A percentile compares a stretch with the other conserved stretches of the same genome.
These are phyloP conservation scores for Brachionus manjavacas DNA, from an alignment of 1,140 invertebrate genomes.

Conservation along the genomic window DNA sequence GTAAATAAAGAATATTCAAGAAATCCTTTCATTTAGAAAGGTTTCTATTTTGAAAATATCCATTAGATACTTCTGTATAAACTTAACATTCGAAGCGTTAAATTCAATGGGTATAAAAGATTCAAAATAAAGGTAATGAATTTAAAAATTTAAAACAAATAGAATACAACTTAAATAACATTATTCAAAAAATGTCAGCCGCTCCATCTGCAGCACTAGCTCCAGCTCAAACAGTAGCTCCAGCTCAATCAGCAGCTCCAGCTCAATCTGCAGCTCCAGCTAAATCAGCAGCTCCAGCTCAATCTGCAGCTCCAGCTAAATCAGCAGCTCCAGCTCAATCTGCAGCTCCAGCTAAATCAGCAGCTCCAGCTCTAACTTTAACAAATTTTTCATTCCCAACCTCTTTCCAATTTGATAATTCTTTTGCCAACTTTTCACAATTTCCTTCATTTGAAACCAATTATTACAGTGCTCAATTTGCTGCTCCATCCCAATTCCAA, in stretches of 20 bases:
- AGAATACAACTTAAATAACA: background rate
- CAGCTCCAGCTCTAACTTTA: background rate
- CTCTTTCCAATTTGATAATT: background rate
- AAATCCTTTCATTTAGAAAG: too few relatives aligned
- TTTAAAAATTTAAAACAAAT: background rate
- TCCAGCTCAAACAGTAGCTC: background rate
- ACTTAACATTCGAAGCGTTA: background rate
- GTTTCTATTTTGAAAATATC: background rate
- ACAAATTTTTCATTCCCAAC: background rate
- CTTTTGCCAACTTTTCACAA: background rate
- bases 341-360: background rate
- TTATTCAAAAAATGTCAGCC: background rate
- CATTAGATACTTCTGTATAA: background rate
- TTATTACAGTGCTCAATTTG: background rate
- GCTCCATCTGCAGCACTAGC: background rate
- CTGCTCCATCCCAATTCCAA: background rate
- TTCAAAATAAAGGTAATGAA: too few relatives aligned
- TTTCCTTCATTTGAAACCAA: background rate
- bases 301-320: background rate
- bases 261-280: background rate
- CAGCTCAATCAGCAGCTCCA: background rate
- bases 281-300: background rate
- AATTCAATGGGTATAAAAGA: background rate
- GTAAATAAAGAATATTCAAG: too few relatives aligned
- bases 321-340: background rate